A percentile compares a stretch with the other conserved stretches of the same genome.
phyloP scores from a whole-genome alignment of 2,797 vertebrate genomes.

The Semaprochilodus insignis region DNA sequence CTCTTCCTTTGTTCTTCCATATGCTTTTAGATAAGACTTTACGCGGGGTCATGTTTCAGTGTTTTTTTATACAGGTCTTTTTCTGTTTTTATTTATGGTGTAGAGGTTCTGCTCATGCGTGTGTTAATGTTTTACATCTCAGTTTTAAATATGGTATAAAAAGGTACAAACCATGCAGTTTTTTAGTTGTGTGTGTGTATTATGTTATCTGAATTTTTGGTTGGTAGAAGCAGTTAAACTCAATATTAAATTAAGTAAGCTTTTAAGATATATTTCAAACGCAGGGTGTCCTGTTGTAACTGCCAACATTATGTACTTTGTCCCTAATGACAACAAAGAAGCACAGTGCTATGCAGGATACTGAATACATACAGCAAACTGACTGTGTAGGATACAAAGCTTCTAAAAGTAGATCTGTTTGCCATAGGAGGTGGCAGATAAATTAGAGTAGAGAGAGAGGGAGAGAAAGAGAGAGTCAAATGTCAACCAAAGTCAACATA shows the following conservation, averaged over 20 bases:
- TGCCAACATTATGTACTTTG: conserved; percentile 6
- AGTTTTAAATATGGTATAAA: neutral
- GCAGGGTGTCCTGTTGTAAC: neutral
- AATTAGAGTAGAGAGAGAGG: conserved; percentile 7
- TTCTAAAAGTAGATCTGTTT: conserved; percentile 52
- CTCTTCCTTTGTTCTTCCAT: neutral
- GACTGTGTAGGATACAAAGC: conserved; percentile 30
- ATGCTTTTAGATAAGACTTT: neutral
- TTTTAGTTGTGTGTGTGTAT: neutral
- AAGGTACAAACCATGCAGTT: too few relatives aligned
- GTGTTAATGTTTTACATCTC: neutral
- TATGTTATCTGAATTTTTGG: neutral
- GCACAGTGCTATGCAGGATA: neutral
- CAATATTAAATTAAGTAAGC: neutral
- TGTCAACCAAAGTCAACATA: too few relatives aligned
- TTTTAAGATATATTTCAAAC: conserved; percentile 11
- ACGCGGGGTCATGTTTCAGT: neutral
- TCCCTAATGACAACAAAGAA: conserved; percentile 21
- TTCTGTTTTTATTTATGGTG: neutral
- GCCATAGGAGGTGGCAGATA: conserved; percentile 35
- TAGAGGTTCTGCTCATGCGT: neutral
- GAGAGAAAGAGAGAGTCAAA: neutral
- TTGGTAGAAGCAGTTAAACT: neutral
- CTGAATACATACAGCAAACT: conserved; percentile 18
- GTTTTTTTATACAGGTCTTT: neutral